Conservation (phyloP, 2,888 invertebrate species). For the Dichetophora obliterata region DNA sequence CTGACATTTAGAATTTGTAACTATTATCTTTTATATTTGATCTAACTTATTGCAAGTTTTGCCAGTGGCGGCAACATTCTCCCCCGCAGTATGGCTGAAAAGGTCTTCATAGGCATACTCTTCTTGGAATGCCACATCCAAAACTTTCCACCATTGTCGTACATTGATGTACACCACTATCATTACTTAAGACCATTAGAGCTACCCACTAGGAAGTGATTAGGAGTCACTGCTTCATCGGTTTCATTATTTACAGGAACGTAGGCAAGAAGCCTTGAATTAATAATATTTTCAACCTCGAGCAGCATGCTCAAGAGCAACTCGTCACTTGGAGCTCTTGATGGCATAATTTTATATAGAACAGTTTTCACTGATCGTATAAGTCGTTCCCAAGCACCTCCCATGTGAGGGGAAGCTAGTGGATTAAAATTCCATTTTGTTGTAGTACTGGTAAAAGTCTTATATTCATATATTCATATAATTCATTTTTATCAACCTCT, state of each 20-base stretch:
- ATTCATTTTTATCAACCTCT: too few relatives aligned
- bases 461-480: too few relatives aligned
- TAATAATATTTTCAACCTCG: too few relatives aligned
- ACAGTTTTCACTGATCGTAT: slow-evolving; percentile 32
- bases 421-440: slow-evolving; percentile 38
- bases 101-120: not conserved
- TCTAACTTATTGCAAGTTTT: not conserved
- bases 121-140: not conserved
- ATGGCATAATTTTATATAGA: not conserved
- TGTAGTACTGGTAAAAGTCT: slow-evolving; percentile 22
- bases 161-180: slow-evolving; percentile 37
- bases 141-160: slow-evolving; percentile 22
- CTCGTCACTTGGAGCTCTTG: not conserved
- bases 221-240: too few relatives aligned
- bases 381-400: too few relatives aligned
- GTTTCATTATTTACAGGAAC: too few relatives aligned
- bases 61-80: slow-evolving; percentile 14
- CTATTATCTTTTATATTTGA: too few relatives aligned
- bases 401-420: too few relatives aligned
- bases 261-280: too few relatives aligned
- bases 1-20: too few relatives aligned
- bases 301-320: too few relatives aligned
- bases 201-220: too few relatives aligned
- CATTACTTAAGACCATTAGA: slow-evolving; percentile 45
- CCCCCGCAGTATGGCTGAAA: slow-evolving; percentile 5